Conservation (phyloP, 1,140 invertebrate genomes). For the Hydropsyche tenuis region DNA sequence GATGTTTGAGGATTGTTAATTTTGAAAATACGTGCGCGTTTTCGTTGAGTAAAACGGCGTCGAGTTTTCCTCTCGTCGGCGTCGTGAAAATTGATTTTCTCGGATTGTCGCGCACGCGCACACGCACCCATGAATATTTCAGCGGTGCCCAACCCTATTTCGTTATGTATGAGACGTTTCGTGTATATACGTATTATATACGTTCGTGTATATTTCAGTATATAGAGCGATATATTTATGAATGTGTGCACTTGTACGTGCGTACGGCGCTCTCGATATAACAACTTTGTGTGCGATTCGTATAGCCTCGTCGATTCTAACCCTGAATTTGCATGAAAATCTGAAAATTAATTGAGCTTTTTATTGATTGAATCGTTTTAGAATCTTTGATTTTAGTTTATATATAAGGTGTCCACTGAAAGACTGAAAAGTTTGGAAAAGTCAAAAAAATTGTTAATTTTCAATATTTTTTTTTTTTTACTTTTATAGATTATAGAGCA, state of each 20-base stretch:
- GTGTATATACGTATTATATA: conserved; percentile 23
- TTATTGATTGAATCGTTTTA: too few relatives aligned
- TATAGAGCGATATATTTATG: neutral
- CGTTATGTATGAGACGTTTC: conserved; percentile 26
- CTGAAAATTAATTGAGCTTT: too few relatives aligned
- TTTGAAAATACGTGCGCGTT: neutral
- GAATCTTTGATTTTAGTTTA: too few relatives aligned
- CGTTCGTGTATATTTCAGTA: neutral
- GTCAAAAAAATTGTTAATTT: too few relatives aligned
- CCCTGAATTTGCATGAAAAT: too few relatives aligned
- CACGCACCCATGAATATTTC: conserved; percentile 31
- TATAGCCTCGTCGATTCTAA: conserved; percentile 11
- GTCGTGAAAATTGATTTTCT: conserved; percentile 36
- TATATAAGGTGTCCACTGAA: too few relatives aligned
- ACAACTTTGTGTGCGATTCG: neutral
- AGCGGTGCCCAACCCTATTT: conserved; percentile 33
- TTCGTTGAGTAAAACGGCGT: neutral
- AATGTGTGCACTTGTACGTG: neutral
- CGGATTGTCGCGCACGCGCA: conserved; percentile 16
- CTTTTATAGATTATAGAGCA: too few relatives aligned
- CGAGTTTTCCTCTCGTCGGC: neutral
- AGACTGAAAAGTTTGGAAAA: too few relatives aligned
- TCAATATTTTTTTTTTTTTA: too few relatives aligned
- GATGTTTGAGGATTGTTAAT: neutral
- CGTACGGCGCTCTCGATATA: neutral